Percentiles rank a stretch among this genome's conserved stretches.
These are phyloP conservation scores for Bufo bufo DNA, from an alignment of 2,113 vertebrate species.

Conservation along the genomic window DNA sequence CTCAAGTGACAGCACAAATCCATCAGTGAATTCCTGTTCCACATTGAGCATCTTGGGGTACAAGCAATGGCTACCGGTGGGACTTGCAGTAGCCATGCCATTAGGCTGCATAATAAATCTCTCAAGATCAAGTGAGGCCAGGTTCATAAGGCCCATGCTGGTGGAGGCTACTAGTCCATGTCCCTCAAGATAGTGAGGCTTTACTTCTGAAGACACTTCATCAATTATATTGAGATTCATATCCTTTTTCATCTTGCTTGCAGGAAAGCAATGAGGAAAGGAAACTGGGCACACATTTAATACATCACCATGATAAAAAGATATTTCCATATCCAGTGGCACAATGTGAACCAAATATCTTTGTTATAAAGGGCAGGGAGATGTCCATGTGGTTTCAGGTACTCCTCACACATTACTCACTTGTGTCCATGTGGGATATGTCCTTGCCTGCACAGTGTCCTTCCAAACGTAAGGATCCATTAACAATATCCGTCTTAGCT, in stretches of 20 bases:
- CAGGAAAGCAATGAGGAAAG: constrained; percentile 55
- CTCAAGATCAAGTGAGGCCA: constrained; percentile 87
- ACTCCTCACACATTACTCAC: background rate
- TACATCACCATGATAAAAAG: constrained; percentile 82
- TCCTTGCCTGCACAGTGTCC: background rate
- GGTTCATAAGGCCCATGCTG: constrained; percentile 87
- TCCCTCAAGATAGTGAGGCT: constrained; percentile 66
- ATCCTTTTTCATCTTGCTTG: constrained; percentile 85
- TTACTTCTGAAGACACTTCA: constrained; percentile 76
- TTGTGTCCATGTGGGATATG: too few species aligned
- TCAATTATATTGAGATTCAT: constrained; percentile 81
- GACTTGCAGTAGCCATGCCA: constrained; percentile 87
- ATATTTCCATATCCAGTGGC: constrained; percentile 84
- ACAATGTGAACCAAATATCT: constrained; percentile 10
- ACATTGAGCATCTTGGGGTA: constrained; percentile 83
- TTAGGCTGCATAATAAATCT: constrained; percentile 89
- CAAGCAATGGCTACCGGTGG: constrained; percentile 81
- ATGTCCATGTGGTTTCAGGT: background rate
- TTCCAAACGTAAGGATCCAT: background rate
- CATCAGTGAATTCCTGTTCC: constrained; percentile 91
- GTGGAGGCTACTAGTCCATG: constrained; percentile 77
- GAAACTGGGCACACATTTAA: constrained; percentile 63
- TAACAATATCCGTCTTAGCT: background rate
- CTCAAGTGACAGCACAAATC: constrained; percentile 89
- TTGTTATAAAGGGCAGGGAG: constrained; percentile 39